These are phyloP conservation scores for Drosophila albomicans DNA, from an alignment of 1,140 invertebrate genomes.

Conservation along the genomic window DNA sequence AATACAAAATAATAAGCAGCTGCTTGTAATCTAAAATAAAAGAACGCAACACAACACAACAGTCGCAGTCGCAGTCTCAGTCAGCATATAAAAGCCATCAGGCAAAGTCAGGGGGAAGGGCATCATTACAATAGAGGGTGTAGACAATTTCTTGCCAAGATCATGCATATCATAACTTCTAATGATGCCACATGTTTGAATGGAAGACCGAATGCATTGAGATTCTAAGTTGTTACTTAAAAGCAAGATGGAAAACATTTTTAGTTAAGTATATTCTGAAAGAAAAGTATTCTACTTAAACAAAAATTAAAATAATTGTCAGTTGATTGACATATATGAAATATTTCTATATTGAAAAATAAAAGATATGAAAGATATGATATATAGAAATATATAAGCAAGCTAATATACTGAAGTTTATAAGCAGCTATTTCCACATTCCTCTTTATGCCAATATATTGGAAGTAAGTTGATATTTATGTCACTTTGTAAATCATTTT, in stretches of 20 bases:
- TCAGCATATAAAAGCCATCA: slow-evolving; percentile 20
- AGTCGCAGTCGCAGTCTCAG: neutral
- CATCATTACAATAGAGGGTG: neutral
- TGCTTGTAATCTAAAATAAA: slow-evolving; percentile 52
- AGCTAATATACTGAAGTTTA: too few relatives aligned
- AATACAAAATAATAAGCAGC: slow-evolving; percentile 53
- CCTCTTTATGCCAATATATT: too few relatives aligned
- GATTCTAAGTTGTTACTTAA: neutral
- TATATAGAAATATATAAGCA: too few relatives aligned
- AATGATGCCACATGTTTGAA: neutral
- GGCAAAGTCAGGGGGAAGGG: neutral
- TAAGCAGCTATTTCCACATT: too few relatives aligned
- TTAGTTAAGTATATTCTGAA: too few relatives aligned
- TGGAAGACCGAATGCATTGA: neutral
- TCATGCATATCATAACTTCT: neutral
- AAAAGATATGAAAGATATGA: too few relatives aligned
- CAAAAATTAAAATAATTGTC: too few relatives aligned
- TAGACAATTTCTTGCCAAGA: neutral
- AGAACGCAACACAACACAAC: neutral
- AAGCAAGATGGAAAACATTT: neutral
- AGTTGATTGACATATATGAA: too few relatives aligned
- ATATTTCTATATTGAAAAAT: too few relatives aligned
- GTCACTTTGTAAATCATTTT: too few relatives aligned
- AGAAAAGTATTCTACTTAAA: too few relatives aligned
- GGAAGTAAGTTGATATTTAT: too few relatives aligned